These are phyloP conservation scores for Diplosoma virens DNA, from an alignment of 23 tunicate genomes.

Conservation along the genomic window DNA sequence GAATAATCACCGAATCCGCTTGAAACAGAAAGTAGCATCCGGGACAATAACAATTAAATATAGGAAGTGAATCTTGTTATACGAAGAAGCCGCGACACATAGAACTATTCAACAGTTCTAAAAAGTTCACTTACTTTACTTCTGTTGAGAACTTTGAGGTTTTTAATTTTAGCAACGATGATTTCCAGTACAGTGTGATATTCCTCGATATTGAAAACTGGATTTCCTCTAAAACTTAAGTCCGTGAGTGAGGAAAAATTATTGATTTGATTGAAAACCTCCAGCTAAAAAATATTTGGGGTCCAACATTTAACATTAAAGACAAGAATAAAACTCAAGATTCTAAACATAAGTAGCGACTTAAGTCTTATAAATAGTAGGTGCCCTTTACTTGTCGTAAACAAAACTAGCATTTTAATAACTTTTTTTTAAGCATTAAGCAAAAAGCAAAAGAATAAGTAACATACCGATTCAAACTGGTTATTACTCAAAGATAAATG, in stretches of 20 bases:
- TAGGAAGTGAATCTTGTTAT: no score
- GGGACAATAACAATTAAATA: no score
- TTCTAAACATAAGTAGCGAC: no score
- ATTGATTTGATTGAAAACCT: constrained; percentile 68
- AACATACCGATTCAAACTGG: constrained; percentile 40
- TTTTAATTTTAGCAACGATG: constrained; percentile 66
- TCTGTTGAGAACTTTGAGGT: constrained; percentile 47
- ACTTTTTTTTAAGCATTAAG: neutral
- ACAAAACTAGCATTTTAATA: neutral
- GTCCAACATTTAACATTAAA: no score
- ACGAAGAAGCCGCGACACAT: no score
- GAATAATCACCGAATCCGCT: no score
- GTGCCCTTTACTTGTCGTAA: no score
- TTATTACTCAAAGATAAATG: constrained; percentile 39
- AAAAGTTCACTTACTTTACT: no score
- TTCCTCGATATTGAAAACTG: constrained; percentile 26
- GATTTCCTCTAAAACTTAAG: constrained; percentile 44
- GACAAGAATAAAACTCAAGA: no score
- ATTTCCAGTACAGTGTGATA: constrained; percentile 52
- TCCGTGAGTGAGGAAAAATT: constrained; percentile 31
- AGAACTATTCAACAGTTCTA: no score
- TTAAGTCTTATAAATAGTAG: no score
- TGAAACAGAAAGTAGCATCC: no score
- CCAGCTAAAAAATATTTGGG: constrained; percentile 28
- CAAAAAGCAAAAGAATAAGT: neutral